Base-by-base conservation (phyloP, 2,888 invertebrate genomes). In the Eubasilissa splendida region DNA sequence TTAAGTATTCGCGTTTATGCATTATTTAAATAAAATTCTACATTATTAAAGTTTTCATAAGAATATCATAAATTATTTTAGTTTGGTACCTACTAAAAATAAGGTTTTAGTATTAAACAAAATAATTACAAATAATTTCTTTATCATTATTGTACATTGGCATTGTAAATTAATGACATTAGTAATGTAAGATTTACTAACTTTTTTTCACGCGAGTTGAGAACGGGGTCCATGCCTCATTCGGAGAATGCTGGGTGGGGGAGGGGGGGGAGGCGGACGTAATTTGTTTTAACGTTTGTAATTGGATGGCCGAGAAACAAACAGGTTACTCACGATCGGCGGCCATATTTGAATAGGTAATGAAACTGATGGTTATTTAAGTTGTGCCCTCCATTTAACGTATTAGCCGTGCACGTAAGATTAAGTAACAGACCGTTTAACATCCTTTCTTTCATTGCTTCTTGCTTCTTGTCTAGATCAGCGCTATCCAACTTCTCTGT, bases 221-320 rank as follows among this genome's bases (percentile, higher is more conserved):
- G 9, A 31, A 65, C 42, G 74, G 75, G 60, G 73, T 52, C 50
- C 60, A 42, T 42, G 22, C 42, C 8, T 73, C 22, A 22, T 22
- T 22, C 22, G 22, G 22, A 22, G 22, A 22, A 60, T 33, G 65
- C 54, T 11, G 66, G 56, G 53, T 52, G 22, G 56, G 22, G 59
- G 74, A n/a, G 52, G 22, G 63, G 75, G 31, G 31, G 22, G 56
- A 50, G 76, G 65, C 68, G 60, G 74, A 50, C 77, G 65, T 76
- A 77, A 82, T 82, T 82, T 82, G 82, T 82, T 77, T 77, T 77
- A 80, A 77, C 82, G 75, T 80, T 52, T 56, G 73, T 82, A 82
- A 82, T 82, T 82, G 77, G 80, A 77, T 74, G 79, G 73, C 66
- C 42, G 80, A 79, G 70, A 54, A 76, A 79, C 79, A 75, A 76